Conservation (phyloP, 2,113 vertebrate species). For the Peromyscus leucopus region DNA sequence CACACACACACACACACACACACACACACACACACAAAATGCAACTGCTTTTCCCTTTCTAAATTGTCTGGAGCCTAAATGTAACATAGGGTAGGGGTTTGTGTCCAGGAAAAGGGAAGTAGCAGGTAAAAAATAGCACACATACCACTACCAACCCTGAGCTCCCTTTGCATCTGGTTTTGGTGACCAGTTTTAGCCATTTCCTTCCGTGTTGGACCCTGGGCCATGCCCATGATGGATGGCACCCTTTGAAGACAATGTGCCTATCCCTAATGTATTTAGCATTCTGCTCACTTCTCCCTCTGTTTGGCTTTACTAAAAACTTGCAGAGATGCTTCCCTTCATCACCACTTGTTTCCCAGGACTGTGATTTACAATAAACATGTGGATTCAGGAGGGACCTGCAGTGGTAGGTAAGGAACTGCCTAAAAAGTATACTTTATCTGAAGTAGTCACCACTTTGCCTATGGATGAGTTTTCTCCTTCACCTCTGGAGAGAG, state of each 20-base stretch:
- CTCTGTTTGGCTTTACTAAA: constrained; percentile 51
- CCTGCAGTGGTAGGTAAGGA: constrained; percentile 69
- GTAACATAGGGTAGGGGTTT: background rate
- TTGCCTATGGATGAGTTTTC: background rate
- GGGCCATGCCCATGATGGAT: background rate
- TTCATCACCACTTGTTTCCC: background rate
- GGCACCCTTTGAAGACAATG: constrained; percentile 6
- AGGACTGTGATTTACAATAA: background rate
- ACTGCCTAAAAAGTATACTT: constrained; percentile 70
- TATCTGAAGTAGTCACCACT: constrained; percentile 55
- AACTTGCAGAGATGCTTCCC: background rate
- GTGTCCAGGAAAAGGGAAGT: background rate
- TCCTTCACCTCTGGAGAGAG: constrained; percentile 51
- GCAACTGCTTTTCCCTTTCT: background rate
- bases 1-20: too few species aligned
- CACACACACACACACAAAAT: background rate
- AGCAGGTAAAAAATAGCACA: background rate
- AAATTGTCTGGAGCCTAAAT: background rate
- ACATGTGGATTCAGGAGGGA: background rate
- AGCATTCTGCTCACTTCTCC: constrained; percentile 14
- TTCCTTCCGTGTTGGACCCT: constrained; percentile 27
- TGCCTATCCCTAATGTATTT: background rate
- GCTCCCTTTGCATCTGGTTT: constrained; percentile 5
- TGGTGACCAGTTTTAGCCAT: constrained; percentile 39
- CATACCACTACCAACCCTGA: background rate